phyloP scores from a whole-genome alignment of 2,888 invertebrate genomes.

The Agrotis exclamationis region DNA sequence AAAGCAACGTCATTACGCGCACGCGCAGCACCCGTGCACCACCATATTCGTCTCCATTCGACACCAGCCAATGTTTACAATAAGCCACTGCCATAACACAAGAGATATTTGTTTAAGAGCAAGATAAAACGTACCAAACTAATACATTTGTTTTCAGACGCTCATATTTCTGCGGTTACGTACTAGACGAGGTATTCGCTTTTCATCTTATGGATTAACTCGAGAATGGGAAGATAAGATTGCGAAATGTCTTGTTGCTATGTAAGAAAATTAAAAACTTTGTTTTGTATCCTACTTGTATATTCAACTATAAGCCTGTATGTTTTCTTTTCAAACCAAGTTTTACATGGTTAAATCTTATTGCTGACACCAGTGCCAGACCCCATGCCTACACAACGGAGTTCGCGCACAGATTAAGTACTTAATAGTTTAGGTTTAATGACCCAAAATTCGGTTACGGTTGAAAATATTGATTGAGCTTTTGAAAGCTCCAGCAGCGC shows the following conservation, averaged over 20 bases:
- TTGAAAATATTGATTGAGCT: too few relatives aligned
- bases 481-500: not conserved
- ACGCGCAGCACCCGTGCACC: slow-evolving; percentile 1
- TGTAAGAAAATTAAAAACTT: slow-evolving; percentile 25
- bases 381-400: too few relatives aligned
- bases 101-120: slow-evolving; percentile 48
- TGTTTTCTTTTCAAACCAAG: too few relatives aligned
- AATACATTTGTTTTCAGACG: slow-evolving; percentile 46
- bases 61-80: slow-evolving; percentile 33
- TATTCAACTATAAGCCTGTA: not conserved
- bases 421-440: too few relatives aligned
- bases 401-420: too few relatives aligned
- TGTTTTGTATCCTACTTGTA: not conserved
- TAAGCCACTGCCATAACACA: slow-evolving; percentile 17
- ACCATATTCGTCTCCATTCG: slow-evolving; percentile 28
- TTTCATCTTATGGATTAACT: slow-evolving; percentile 61
- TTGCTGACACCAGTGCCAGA: not conserved
- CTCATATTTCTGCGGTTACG: slow-evolving; percentile 64
- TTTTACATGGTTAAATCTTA: too few relatives aligned
- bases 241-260: slow-evolving; percentile 63
- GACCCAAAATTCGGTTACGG: too few relatives aligned
- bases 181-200: slow-evolving; percentile 60
- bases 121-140: slow-evolving; percentile 46
- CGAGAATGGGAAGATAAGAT: slow-evolving; percentile 63
- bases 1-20: not conserved